Evolutionary conservation across 2,888 invertebrate genomes (phyloP).

Genomic region (Chloromyia formosa): DNA sequence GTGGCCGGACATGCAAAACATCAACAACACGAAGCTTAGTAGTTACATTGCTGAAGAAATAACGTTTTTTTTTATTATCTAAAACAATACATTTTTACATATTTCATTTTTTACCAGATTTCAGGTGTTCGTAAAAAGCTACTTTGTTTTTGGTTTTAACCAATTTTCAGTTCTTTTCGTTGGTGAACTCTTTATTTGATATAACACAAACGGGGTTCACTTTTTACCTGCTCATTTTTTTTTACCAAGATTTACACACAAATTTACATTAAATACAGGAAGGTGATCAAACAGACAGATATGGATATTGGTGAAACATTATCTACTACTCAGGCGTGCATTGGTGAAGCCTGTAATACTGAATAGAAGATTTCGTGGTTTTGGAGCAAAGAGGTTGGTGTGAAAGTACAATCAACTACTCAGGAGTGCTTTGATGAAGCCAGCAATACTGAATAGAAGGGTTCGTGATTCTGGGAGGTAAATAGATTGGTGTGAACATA

Average conservation of each 20-base stretch:
- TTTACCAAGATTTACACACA: neutral
- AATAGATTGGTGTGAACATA: no score
- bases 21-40: neutral
- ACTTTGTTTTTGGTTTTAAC: neutral
- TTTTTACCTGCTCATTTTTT: neutral
- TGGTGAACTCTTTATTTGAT: no score
- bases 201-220: conserved; percentile 6
- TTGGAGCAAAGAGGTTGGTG: neutral
- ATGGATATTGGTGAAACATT: neutral
- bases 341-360: conserved; percentile 22
- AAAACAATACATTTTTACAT: neutral
- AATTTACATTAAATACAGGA: conserved; percentile 1
- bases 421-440: no score
- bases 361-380: conserved; percentile 32
- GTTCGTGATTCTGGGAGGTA: no score
- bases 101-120: conserved; percentile 17
- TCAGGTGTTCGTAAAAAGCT: neutral
- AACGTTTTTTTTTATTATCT: no score
- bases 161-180: neutral
- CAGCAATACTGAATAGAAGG: no score
- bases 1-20: neutral
- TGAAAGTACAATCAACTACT: neutral
- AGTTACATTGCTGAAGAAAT: neutral
- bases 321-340: conserved; percentile 40
- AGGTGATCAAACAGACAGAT: no score